Conservation (phyloP, 2,113 vertebrate genomes). For the Crocuta crocuta region DNA sequence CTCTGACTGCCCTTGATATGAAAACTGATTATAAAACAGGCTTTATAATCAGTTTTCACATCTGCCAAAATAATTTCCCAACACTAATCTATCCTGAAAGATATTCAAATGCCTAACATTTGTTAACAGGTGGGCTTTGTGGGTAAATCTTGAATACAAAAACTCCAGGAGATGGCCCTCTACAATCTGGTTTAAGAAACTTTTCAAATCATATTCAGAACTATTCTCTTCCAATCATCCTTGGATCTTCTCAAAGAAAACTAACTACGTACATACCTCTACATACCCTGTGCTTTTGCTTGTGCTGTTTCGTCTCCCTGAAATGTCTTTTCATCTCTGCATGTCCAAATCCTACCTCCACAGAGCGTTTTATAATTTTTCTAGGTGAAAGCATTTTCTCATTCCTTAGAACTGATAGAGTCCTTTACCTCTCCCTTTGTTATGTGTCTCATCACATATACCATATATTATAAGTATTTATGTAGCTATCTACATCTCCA, state of each 20-base stretch:
- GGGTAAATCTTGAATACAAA: background rate
- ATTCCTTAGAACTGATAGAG: background rate
- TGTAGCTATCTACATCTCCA: background rate
- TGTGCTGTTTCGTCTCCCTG: background rate
- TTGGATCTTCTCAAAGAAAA: background rate
- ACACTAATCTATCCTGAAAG: background rate
- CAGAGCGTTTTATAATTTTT: background rate
- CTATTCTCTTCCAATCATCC: background rate
- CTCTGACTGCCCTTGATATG: background rate
- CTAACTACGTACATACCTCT: too few species aligned
- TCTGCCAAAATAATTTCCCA: background rate
- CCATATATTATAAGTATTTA: background rate
- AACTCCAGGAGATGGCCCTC: background rate
- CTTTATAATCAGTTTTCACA: constrained; percentile 1
- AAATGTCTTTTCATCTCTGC: background rate
- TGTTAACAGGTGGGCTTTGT: background rate
- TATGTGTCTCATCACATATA: background rate
- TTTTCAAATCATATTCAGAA: background rate
- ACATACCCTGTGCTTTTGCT: background rate
- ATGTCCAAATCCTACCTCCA: background rate
- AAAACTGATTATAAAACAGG: background rate
- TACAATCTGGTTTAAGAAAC: background rate
- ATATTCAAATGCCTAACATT: background rate
- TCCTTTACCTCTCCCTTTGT: background rate
- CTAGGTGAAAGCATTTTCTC: background rate